Evolutionary conservation across 2,888 invertebrate species (phyloP), one percentile per base, ranked within the genome.

Genomic region (Andrena dorsata): DNA sequence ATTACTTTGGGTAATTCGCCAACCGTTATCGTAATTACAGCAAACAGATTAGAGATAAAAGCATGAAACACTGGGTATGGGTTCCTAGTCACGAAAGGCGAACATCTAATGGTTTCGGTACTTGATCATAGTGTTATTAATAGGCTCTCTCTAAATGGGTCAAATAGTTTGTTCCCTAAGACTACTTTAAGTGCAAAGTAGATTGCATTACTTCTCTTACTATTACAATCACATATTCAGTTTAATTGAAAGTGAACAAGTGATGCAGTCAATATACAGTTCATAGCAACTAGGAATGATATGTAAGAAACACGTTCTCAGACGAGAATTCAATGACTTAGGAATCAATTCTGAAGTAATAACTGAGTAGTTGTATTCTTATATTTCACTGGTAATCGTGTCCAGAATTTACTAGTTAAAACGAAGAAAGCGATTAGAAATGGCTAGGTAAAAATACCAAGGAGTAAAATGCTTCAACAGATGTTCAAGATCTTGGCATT

Each of bases 51-150:
- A 49, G 8, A 78, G 80, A 81, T 78, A 78, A 69, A 81, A 60
- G 73, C 64, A 78, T 41, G 73, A 73, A 78, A 69, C 63, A 63
- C 53, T 47, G 60, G 26, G 35, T 28, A 63, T 58, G 58, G 30
- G 63, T 69, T 73, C 47, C 26, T 41, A 64, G 80, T 81, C 80
- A 81, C 80, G 80, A 64, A 78, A 68, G 72, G 66, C 35, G 80
- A 73, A 35, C 53, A 78, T 68, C 79, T 49, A 78, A 78, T 63
- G 63, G 58, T 58, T 81, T 73, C 30, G 69, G 26, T 51, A 56
- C 73, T 23, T 73, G 5, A 49, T 58, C 26, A 20, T 8, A 6
- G 28, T 23, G 56, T 72, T 81, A 78, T 69, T 72, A 81, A 68
- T 73, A 51, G 79, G 68, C 63, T 28, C 20, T 16, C 63, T 68